Evolutionary conservation across 2,113 vertebrate species (phyloP).

Genomic region (Dendropsophus ebraccatus): DNA sequence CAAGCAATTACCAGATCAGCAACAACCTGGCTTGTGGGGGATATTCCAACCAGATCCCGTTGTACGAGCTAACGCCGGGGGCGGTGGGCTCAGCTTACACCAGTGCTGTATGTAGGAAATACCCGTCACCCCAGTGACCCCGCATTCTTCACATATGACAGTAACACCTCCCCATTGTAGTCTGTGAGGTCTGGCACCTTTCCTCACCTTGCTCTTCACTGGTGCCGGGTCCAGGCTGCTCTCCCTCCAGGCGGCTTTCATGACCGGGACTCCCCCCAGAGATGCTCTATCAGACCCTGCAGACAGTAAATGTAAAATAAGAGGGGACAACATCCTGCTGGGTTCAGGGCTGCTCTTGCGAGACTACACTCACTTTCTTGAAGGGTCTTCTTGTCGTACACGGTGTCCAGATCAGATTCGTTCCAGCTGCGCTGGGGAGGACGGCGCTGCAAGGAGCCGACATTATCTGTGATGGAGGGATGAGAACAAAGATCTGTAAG

Average conservation of each 20-base stretch:
- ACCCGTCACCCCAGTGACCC: not conserved
- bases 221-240: slow-evolving; percentile 81
- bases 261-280: slow-evolving; percentile 63
- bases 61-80: not conserved
- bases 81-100: not conserved
- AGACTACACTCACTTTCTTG: slow-evolving; percentile 62
- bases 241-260: slow-evolving; percentile 81
- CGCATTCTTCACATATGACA: too few species aligned
- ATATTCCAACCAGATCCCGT: not conserved
- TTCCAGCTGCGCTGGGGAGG: slow-evolving; percentile 80
- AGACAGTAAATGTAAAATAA: not conserved
- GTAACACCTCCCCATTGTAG: not conserved
- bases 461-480: slow-evolving; percentile 72
- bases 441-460: slow-evolving; percentile 69
- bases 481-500: not conserved
- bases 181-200: not conserved
- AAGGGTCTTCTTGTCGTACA: slow-evolving; percentile 80
- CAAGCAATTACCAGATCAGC: not conserved
- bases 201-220: slow-evolving; percentile 73
- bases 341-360: fast-evolving
- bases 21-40: not conserved
- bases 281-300: not conserved
- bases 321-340: not conserved
- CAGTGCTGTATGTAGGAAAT: not conserved
- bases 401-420: slow-evolving; percentile 84